phyloP scores from a whole-genome alignment of 1,140 invertebrate species.

The Charaxes varanes region DNA sequence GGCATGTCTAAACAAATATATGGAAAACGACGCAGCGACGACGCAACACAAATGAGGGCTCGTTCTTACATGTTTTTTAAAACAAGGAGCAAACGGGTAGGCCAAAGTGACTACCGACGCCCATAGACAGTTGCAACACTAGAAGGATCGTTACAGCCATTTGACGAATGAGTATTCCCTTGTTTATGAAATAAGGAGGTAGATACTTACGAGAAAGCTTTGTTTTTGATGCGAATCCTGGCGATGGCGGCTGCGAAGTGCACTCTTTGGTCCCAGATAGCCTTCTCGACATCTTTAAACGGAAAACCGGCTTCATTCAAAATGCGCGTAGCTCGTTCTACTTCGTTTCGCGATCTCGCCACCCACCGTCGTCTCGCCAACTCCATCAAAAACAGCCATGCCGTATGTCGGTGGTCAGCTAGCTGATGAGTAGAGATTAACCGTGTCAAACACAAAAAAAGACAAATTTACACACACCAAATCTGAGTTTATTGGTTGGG shows the following conservation, averaged over 20 bases:
- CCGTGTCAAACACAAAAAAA: constrained; percentile 5
- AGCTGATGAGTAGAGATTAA: constrained; percentile 23
- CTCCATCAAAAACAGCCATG: constrained; percentile 64
- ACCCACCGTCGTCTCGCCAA: constrained; percentile 52
- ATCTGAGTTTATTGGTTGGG: no score
- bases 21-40: constrained; percentile 18
- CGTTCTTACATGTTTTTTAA: no score
- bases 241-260: constrained; percentile 81
- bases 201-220: constrained; percentile 74
- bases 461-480: no score
- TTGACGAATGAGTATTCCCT: no score
- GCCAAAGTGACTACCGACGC: no score
- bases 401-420: constrained; percentile 34
- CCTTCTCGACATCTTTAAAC: constrained; percentile 73
- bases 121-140: no score
- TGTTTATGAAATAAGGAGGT: not conserved
- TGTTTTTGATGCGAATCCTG: constrained; percentile 81
- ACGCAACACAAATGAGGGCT: constrained; percentile 18
- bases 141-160: no score
- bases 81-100: no score
- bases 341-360: constrained; percentile 36
- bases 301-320: constrained; percentile 38
- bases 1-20: constrained; percentile 22
- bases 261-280: constrained; percentile 77
- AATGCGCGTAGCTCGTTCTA: constrained; percentile 33